Conservation (phyloP, 2,797 vertebrate genomes). For the Acomys russatus region DNA sequence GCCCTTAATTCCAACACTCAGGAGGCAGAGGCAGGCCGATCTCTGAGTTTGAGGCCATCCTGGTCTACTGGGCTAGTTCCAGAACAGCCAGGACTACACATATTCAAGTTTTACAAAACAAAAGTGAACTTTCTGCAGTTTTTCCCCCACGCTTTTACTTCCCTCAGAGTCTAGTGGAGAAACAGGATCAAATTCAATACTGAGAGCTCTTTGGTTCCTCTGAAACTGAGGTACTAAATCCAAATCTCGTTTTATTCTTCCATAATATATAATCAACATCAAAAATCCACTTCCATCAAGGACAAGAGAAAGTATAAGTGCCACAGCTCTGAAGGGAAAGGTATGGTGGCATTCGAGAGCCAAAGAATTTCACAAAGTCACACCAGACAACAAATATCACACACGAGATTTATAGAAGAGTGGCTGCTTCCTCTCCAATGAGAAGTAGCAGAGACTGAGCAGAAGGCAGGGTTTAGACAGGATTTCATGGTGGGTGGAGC, state of each 20-base stretch:
- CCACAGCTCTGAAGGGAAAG: neutral
- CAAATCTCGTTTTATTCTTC: constrained; percentile 6
- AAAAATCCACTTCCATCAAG: constrained; percentile 36
- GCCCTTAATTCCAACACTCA: neutral
- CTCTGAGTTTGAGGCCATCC: neutral
- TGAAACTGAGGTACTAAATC: neutral
- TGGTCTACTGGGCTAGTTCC: neutral
- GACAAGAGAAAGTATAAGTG: neutral
- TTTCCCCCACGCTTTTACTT: neutral
- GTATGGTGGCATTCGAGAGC: neutral
- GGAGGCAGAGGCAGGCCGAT: neutral
- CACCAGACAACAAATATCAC: neutral
- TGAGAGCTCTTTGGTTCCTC: neutral
- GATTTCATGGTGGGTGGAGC: neutral
- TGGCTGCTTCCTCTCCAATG: neutral
- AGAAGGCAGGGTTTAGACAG: neutral
- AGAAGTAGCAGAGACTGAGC: neutral
- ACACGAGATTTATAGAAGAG: neutral
- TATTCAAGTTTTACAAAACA: constrained; percentile 13
- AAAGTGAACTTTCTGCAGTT: constrained; percentile 15
- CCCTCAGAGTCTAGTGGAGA: neutral
- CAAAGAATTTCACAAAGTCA: neutral
- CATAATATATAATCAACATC: neutral
- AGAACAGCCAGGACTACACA: neutral
- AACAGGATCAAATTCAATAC: constrained; percentile 13